phyloP scores from a whole-genome alignment of 2,797 vertebrate species.

The Siniperca obscura region DNA sequence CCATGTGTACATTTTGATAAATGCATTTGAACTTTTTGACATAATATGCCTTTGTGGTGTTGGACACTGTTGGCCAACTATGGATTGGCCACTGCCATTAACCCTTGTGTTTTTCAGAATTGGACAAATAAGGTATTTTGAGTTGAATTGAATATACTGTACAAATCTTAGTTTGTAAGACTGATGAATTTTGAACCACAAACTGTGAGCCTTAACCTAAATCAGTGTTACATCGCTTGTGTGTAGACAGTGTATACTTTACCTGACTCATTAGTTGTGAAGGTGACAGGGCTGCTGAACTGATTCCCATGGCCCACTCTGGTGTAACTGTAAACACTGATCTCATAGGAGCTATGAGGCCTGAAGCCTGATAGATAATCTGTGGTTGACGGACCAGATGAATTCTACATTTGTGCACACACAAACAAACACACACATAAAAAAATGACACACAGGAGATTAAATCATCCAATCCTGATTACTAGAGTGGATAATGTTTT shows the following conservation, averaged over 20 bases:
- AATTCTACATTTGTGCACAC: conserved; percentile 85
- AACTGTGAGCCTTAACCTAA: conserved; percentile 4
- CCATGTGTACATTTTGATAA: background rate
- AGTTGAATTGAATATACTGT: background rate
- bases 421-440: conserved; percentile 36
- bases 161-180: background rate
- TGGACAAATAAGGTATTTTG: background rate
- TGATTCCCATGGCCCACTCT: conserved; percentile 94
- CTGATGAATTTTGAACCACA: background rate
- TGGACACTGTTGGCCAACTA: background rate
- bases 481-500: conserved; percentile 54
- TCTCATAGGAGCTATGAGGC: conserved; percentile 90
- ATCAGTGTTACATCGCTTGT: conserved; percentile 3
- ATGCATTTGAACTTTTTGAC: background rate
- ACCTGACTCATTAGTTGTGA: conserved; percentile 96
- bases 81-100: background rate
- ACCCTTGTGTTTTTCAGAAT: background rate
- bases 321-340: conserved; percentile 93
- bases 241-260: conserved; percentile 38
- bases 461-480: conserved; percentile 56
- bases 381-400: conserved; percentile 87
- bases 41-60: background rate
- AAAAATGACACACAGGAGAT: conserved; percentile 47
- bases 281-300: conserved; percentile 90
- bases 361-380: conserved; percentile 87